Evolutionary conservation across 2,888 invertebrate species (phyloP), one percentile per base, ranked within the genome.

Genomic region (Salticus scenicus): DNA sequence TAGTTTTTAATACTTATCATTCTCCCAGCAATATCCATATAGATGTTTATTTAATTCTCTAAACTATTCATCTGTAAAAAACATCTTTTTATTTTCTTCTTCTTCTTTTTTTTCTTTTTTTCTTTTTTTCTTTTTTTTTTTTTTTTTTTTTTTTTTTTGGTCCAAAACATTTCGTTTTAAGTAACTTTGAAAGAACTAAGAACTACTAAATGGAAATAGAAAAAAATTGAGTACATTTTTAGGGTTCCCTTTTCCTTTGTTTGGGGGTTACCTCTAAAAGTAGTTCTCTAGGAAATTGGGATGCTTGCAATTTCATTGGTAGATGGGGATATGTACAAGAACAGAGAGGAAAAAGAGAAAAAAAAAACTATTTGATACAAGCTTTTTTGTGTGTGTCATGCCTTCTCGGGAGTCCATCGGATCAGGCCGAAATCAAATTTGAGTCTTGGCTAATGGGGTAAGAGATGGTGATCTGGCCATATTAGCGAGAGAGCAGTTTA

Each of bases 401-500:
- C 57, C 24, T 57, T 8, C 1, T 8, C 20, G 4, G 20, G 24
- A 57, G 57, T 57, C 57, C 57, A 57, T 57, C 57, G 57, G 2
- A 20, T 57, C 24, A 5, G 24, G 8, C 24, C 57, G 24, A 84
- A 84, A 84, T 84, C 83, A 78, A 78, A 84, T 84, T 84, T 84
- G 83, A 84, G 77, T 72, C 83, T 73, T 51, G 67, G 73, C 83
- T 84, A 84, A 84, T 84, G 83, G 77, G 77, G 73, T 84, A 84
- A 84, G 86, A 80, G 86, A 86, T 80, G 86, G 76, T 76, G 86
- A 86, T 86, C 86, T 75, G 76, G 63, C 67, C 80, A 86, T 86
- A 86, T 86, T 86, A 86, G 86, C 80, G 86, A 80, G 71, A 70
- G 57, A 63, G 66, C 63, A 75, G 74, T 84, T 67, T 24, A 74